Base-by-base conservation (phyloP, 2,797 vertebrate species). In the Alauda arvensis region DNA sequence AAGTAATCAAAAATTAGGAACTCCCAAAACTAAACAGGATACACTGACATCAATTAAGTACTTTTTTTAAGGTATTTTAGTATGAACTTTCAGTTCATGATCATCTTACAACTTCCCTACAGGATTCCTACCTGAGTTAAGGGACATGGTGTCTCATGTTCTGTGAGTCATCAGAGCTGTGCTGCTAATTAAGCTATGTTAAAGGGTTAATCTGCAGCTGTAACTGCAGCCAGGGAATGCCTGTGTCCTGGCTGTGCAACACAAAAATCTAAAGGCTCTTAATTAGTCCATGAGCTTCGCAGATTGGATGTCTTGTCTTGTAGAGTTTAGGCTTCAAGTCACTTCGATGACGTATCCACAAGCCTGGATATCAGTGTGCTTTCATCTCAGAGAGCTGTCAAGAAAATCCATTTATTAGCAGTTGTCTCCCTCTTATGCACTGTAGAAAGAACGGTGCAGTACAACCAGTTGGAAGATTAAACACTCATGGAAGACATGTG, bases 391-490 rank as follows among this genome's bases (percentile, higher is more conserved):
- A 78, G 34, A 56, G 4, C 19, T 83, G 71, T 70, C 80, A 91
- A 53, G 60, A 85, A 92, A 85, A 90, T 39, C 31, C 61, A 18
- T 91, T 65, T 46, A 83, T 87, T 87, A 85, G 70, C 24, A 74
- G 40, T 28, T 70, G 12, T 63, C 76, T 78, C 77, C 80, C 53
- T 63, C 26, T 81, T 76, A 74, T 31, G 40, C 43, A 45, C 45
- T 61, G 29, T 28, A 60, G 31, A 28, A 66, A 90, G 18, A 91
- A 69, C 0, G 0, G 19, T 43, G 33, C 46, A 67, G 51, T 43
- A 85, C 83, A 93, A 69, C 18, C 43, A 67, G 11, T 0, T 40
- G 33, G 63, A 83, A 83, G 56, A 70, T 63, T 70, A 88, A 76
- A 65, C 25, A 25, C 19, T 48, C 6, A 3, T 10, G 12, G 74